Conservation (phyloP, 2,113 vertebrate species). For the Coptodon bakossiorum region DNA sequence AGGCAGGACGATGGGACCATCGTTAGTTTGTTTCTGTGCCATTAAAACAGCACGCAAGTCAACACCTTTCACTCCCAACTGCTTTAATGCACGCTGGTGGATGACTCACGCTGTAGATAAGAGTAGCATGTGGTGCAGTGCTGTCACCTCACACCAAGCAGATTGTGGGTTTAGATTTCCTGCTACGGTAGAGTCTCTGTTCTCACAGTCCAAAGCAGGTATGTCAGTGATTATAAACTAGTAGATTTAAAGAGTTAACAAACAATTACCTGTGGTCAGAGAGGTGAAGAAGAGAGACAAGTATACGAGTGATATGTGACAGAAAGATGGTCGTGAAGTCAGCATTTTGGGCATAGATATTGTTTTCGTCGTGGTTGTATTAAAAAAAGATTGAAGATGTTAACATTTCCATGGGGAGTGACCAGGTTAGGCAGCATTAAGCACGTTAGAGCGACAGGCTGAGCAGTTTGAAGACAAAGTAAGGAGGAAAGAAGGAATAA, state of each 20-base stretch:
- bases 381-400: not conserved
- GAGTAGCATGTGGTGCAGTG: not conserved
- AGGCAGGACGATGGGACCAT: not conserved
- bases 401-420: not conserved
- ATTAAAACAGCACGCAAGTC: not conserved
- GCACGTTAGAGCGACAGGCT: not conserved
- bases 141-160: not conserved
- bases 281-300: not conserved
- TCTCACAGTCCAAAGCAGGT: rapidly evolving
- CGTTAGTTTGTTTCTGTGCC: not conserved
- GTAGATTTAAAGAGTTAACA: not conserved
- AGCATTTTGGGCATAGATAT: not conserved
- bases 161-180: not conserved
- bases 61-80: not conserved
- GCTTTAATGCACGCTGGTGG: not conserved
- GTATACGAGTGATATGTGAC: not conserved
- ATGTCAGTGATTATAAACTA: not conserved
- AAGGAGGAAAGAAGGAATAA: not conserved
- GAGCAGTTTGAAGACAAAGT: not conserved
- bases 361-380: not conserved
- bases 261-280: not conserved
- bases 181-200: not conserved
- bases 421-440: not conserved
- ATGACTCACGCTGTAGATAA: no score
- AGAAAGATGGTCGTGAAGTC: not conserved